A percentile compares a stretch with the other conserved stretches of the same genome.
Conservation (phyloP, 2,797 vertebrate species). For the Gadopsis bispinosus region DNA sequence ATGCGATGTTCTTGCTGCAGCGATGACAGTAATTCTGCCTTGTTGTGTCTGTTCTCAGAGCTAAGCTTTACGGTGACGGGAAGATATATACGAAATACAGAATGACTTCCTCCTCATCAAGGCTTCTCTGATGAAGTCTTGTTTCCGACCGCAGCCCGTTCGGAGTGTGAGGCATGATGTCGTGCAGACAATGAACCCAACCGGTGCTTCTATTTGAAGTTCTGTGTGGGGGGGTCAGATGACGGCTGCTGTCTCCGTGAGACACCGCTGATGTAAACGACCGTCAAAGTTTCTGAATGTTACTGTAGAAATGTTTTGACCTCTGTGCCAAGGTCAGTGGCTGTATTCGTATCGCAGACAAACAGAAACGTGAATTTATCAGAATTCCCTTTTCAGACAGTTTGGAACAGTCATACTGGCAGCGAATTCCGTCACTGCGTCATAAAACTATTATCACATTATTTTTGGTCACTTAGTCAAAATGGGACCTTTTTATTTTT, state of each 20-base stretch:
- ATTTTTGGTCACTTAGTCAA: neutral
- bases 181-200: constrained; percentile 13
- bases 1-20: constrained; percentile 2
- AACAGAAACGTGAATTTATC: too few species aligned
- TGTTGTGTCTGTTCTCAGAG: constrained; percentile 22
- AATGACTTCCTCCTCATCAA: neutral
- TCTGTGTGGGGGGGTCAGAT: constrained; percentile 21
- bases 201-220: constrained; percentile 10
- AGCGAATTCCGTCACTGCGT: neutral
- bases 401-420: neutral
- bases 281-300: neutral
- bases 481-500: neutral
- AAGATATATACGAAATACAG: too few species aligned
- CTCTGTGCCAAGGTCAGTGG: neutral
- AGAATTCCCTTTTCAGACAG: neutral
- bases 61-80: neutral
- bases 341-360: neutral
- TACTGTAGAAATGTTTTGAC: neutral
- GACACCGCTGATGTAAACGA: neutral
- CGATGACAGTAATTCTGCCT: constrained; percentile 49
- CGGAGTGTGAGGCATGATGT: neutral
- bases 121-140: constrained; percentile 14
- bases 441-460: neutral
- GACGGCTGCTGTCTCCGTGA: neutral
- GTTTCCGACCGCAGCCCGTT: constrained; percentile 12